A percentile compares a stretch with the other conserved stretches of the same genome.
Conservation (phyloP, 2,113 vertebrate genomes). For the Dendrocopos noguchii region DNA sequence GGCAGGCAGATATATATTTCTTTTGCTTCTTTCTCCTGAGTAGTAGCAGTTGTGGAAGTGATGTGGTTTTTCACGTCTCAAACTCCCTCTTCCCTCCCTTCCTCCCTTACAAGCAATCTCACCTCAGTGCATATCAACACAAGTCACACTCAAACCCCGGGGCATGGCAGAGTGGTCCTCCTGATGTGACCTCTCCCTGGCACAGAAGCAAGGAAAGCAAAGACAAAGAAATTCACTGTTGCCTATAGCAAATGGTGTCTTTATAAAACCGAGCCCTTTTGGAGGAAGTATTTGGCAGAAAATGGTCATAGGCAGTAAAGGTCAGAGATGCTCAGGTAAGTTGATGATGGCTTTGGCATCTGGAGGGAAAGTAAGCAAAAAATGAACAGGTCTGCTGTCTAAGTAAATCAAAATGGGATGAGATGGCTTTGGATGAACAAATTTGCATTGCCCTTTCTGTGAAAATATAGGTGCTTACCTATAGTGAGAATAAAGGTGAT, state of each 20-base stretch:
- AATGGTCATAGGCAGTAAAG: background rate
- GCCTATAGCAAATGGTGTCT: background rate
- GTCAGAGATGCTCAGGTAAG: background rate
- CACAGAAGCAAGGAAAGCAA: background rate
- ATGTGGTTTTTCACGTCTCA: background rate
- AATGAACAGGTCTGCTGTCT: background rate
- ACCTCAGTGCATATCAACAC: background rate
- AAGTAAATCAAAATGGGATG: background rate
- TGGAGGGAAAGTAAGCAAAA: background rate
- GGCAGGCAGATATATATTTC: conserved; percentile 74
- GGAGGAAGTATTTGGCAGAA: background rate
- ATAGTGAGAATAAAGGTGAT: background rate
- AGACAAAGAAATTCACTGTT: background rate
- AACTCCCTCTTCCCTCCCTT: background rate
- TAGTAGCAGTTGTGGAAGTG: conserved; percentile 39
- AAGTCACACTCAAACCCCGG: background rate
- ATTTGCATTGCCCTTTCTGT: background rate
- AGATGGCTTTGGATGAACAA: background rate
- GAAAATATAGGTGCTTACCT: background rate
- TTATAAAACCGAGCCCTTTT: background rate
- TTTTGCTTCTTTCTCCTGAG: conserved; percentile 50
- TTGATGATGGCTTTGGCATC: accelerated
- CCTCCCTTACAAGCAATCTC: background rate
- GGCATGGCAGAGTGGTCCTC: background rate
- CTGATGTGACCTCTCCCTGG: background rate